Percentiles rank a stretch among this genome's conserved stretches.
Conservation (phyloP, 2,797 vertebrate species). For the Rhinogobio ventralis region DNA sequence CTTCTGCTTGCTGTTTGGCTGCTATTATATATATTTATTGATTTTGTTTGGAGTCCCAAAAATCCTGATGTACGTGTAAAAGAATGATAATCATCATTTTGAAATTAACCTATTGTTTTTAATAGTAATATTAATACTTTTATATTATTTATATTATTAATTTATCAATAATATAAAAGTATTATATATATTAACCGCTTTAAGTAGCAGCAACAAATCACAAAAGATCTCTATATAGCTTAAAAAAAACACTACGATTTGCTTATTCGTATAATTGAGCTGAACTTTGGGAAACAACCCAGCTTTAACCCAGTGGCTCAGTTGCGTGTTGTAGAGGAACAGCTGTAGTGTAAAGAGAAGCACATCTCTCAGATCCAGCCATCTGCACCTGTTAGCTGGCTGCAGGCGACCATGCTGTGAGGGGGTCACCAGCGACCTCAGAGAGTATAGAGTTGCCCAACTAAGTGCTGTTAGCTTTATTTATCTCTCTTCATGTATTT, state of each 20-base stretch:
- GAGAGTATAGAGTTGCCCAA: constrained; percentile 22
- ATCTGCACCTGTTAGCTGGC: constrained; percentile 65
- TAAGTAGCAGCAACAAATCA: not conserved
- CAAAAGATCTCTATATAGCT: not conserved
- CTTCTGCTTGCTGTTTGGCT: not conserved
- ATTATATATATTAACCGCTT: not conserved
- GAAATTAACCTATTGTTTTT: not conserved
- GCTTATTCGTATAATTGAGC: not conserved
- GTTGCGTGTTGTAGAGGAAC: constrained; percentile 51
- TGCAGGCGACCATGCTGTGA: constrained; percentile 23
- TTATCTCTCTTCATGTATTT: constrained; percentile 15
- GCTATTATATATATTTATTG: not conserved
- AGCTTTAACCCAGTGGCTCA: constrained; percentile 17
- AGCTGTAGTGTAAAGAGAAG: constrained; percentile 60
- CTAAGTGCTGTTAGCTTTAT: constrained; percentile 21
- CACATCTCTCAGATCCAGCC: constrained; percentile 46
- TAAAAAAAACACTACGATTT: not conserved
- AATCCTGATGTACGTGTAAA: not conserved
- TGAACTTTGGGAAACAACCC: constrained; percentile 20
- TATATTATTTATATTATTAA: not conserved
- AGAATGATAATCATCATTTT: not conserved
- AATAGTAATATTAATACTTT: not conserved
- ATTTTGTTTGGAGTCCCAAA: not conserved
- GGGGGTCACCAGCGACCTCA: not conserved
- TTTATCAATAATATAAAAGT: not conserved